phyloP scores from a whole-genome alignment of 2,113 vertebrate genomes.

The Myocastor coypus region DNA sequence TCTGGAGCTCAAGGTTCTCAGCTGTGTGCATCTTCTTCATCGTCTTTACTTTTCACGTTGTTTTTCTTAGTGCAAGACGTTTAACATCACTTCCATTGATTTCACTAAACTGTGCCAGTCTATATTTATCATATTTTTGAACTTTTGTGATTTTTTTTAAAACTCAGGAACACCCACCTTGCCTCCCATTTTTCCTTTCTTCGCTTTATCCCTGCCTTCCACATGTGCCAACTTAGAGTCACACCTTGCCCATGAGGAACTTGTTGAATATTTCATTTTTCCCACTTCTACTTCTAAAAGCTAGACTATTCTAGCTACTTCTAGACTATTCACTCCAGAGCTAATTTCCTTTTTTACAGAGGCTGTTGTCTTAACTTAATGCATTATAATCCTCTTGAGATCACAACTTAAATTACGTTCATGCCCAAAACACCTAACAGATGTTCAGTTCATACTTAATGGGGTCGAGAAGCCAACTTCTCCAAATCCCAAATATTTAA shows the following conservation, averaged over 20 bases:
- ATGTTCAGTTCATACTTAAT: not conserved
- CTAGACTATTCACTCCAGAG: not conserved
- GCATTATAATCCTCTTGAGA: not conserved
- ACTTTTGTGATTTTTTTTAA: not conserved
- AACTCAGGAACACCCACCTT: not conserved
- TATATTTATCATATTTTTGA: not conserved
- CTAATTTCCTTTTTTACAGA: not conserved
- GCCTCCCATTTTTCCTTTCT: not conserved
- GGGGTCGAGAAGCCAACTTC: slow-evolving; percentile 44
- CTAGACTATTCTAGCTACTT: no score
- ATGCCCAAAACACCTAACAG: not conserved
- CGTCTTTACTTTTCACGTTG: not conserved
- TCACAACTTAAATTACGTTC: not conserved
- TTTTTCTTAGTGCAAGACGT: not conserved
- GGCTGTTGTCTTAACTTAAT: not conserved
- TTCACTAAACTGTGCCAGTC: not conserved
- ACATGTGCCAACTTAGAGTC: not conserved
- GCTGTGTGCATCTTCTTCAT: not conserved
- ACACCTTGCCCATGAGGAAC: not conserved
- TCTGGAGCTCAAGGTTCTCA: not conserved
- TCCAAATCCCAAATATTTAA: slow-evolving; percentile 24
- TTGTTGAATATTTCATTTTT: not conserved
- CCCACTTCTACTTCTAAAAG: not conserved
- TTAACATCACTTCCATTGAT: not conserved
- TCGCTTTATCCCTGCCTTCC: not conserved